Base-by-base conservation (phyloP, 2,888 invertebrate genomes). In the Sesia bembeciformis region DNA sequence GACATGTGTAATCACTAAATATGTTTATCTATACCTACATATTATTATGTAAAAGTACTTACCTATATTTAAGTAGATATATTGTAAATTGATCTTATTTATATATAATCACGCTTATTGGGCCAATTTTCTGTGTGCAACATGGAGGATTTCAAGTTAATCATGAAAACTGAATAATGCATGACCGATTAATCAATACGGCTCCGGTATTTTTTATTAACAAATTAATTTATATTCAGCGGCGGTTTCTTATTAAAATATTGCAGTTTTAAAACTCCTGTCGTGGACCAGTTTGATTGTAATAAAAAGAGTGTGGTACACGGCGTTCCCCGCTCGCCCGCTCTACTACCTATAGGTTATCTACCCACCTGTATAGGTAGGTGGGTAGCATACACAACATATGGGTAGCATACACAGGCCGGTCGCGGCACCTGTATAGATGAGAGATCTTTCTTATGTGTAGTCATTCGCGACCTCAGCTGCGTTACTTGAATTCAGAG, bases 161-260 rank as follows among this genome's bases (percentile, higher is more conserved):
- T 78, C 74, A 75, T 55, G 57, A 64, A 67, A 64, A 61, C 62
- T 78, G 75, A 76, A 78, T 81, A 70, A 81, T 79, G 70, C 74
- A 78, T 78, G 65, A 70, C 58, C 67, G 70, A 76, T 76, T 76
- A 72, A 79, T 78, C 70, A 72, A 73, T 72, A 70, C 59, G 62
- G 59, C 58, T 57, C 57, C 57, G 74, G 75, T 69, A 70, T 74
- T 71, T 74, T 75, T 77, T 78, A 76, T 71, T 64, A 61, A 61
- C 57, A 67, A 74, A 80, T 78, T 81, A 81, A 82, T 84, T 82
- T 72, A 72, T 76, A 82, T 82, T 75, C 81, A 72, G 63, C 70
- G 68, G 68, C 69, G 63, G 75, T 74, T 73, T 71, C 72, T 76
- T 81, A 79, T 81, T 83, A 82, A 82, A 81, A 84, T 84, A 84